A percentile compares a stretch with the other conserved stretches of the same genome.
Evolutionary conservation across 1,140 invertebrate species (phyloP).

Genomic region (Calycopis cecrops): DNA sequence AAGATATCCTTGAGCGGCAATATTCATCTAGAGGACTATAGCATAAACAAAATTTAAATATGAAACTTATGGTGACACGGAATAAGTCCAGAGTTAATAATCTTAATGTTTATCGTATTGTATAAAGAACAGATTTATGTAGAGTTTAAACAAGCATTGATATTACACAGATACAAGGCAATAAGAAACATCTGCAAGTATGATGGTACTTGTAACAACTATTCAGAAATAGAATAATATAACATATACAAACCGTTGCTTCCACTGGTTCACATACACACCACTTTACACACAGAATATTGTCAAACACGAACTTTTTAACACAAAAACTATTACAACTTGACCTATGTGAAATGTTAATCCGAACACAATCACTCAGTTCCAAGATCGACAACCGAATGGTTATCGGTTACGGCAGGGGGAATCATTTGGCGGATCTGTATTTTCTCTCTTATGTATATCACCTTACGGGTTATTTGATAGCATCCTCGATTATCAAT

Average conservation of each 20-base stretch:
- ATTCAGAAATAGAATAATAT: constrained; percentile 7
- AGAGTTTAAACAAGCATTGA: too few species aligned
- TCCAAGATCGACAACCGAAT: neutral
- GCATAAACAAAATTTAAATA: too few species aligned
- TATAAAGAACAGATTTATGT: too few species aligned
- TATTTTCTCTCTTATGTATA: neutral
- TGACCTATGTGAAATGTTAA: neutral
- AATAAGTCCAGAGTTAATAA: too few species aligned
- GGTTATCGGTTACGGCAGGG: neutral
- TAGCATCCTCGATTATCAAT: too few species aligned
- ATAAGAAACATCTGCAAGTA: constrained; percentile 5
- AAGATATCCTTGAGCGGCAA: too few species aligned
- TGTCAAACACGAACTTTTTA: neutral
- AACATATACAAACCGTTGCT: neutral
- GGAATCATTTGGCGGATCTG: neutral
- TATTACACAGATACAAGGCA: neutral
- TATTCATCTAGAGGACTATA: too few species aligned
- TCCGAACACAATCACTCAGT: neutral
- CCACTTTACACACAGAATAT: neutral
- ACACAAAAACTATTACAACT: neutral
- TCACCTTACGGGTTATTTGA: too few species aligned
- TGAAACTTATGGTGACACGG: too few species aligned
- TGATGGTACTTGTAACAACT: neutral
- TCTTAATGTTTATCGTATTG: too few species aligned
- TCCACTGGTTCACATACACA: neutral